These are phyloP conservation scores for Sebastes cheni DNA, from an alignment of 2,797 vertebrate species.

Conservation along the genomic window DNA sequence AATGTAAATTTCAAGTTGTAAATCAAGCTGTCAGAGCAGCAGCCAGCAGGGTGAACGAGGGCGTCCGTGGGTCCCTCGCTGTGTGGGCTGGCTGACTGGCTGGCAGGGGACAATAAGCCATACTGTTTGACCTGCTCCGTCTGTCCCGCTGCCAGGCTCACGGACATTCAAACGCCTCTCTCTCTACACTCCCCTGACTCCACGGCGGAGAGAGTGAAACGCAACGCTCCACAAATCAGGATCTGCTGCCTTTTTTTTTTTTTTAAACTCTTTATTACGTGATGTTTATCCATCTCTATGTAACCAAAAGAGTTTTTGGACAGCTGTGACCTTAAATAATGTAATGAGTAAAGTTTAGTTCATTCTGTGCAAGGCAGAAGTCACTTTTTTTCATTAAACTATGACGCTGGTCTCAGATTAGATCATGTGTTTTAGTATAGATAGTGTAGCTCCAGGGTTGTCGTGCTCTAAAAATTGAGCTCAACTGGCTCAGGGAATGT, in stretches of 20 bases:
- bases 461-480: background rate
- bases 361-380: background rate
- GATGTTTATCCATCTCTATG: background rate
- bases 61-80: conserved; percentile 54
- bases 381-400: background rate
- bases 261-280: background rate
- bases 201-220: conserved; percentile 18
- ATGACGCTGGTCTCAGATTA: background rate
- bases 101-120: conserved; percentile 73
- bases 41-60: conserved; percentile 69
- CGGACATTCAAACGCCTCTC: conserved; percentile 51
- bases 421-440: background rate
- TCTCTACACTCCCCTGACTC: conserved; percentile 33
- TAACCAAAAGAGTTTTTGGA: background rate
- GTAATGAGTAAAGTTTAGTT: background rate
- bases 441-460: background rate
- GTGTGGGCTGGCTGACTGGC: conserved; percentile 68
- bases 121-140: conserved; percentile 68
- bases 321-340: background rate
- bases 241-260: conserved; percentile 9
- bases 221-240: conserved; percentile 1
- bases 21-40: conserved; percentile 66
- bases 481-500: background rate
- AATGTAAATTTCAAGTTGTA: conserved; percentile 48
- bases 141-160: conserved; percentile 62